Conservation (phyloP, 2,888 invertebrate species). For the Melanostoma mellinum region DNA sequence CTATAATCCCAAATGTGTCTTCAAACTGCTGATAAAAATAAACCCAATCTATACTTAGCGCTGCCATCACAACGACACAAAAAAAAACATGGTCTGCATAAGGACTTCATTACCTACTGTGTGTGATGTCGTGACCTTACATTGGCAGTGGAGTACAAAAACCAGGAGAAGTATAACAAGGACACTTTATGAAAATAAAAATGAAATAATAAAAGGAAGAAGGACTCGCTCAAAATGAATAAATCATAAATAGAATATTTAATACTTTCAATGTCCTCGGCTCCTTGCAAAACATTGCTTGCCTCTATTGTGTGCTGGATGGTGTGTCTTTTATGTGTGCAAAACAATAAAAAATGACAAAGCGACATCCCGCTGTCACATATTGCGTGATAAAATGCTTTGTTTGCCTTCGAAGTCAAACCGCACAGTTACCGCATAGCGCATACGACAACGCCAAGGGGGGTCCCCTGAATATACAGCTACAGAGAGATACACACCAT, state of each 20-base stretch:
- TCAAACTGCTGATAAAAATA: conserved; percentile 41
- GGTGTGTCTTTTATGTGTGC: conserved; percentile 59
- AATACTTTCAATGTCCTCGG: conserved; percentile 53
- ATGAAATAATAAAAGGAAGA: conserved; percentile 11
- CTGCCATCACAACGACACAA: conserved; percentile 43
- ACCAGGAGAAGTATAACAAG: conserved; percentile 32
- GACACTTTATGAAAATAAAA: conserved; percentile 30
- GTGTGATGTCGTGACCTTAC: conserved; percentile 39
- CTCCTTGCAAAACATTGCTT: neutral
- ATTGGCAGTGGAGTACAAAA: conserved; percentile 23
- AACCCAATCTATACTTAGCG: conserved; percentile 29
- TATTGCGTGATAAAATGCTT: conserved; percentile 72
- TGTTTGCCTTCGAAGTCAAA: conserved; percentile 65
- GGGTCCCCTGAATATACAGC: conserved; percentile 1
- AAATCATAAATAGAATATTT: conserved; percentile 63
- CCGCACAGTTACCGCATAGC: conserved; percentile 64
- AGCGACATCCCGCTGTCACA: conserved; percentile 72
- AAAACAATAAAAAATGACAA: conserved; percentile 72
- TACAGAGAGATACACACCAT: conserved; percentile 14
- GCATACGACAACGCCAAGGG: conserved; percentile 24
- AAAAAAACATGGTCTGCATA: neutral
- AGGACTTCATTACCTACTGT: conserved; percentile 67
- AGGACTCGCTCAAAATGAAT: conserved; percentile 31
- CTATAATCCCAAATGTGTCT: conserved; percentile 47
- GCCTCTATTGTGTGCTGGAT: conserved; percentile 19